These are phyloP conservation scores for Toxotes jaculatrix DNA, from an alignment of 2,113 vertebrate species.

Conservation along the genomic window DNA sequence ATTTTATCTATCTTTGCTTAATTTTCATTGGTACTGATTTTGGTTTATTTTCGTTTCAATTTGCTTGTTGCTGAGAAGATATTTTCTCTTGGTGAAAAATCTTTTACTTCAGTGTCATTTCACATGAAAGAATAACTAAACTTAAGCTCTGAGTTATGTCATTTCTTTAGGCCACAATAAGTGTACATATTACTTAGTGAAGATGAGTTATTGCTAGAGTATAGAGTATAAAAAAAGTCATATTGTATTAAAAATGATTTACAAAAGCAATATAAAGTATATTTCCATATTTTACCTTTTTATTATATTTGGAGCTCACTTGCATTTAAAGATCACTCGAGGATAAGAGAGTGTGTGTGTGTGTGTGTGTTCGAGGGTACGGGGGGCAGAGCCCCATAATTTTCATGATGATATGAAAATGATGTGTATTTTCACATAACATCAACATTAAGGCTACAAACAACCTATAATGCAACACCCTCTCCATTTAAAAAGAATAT, in stretches of 20 bases:
- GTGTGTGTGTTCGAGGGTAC: no score
- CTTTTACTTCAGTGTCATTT: not conserved
- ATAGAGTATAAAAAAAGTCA: no score
- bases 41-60: not conserved
- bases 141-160: not conserved
- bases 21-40: not conserved
- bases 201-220: not conserved
- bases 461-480: not conserved
- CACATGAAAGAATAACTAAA: not conserved
- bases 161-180: not conserved
- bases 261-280: not conserved
- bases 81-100: not conserved
- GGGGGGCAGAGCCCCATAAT: no score
- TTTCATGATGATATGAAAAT: no score
- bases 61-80: not conserved
- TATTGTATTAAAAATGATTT: not conserved
- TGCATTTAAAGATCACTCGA: not conserved
- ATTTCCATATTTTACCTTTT: not conserved
- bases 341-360: not conserved
- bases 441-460: not conserved
- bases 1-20: no score
- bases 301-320: conserved; percentile 18
- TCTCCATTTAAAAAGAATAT: not conserved
- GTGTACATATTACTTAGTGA: not conserved
- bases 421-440: no score